Base-by-base conservation (phyloP, 2,113 vertebrate genomes). In the Tychaedon coryphoeus region DNA sequence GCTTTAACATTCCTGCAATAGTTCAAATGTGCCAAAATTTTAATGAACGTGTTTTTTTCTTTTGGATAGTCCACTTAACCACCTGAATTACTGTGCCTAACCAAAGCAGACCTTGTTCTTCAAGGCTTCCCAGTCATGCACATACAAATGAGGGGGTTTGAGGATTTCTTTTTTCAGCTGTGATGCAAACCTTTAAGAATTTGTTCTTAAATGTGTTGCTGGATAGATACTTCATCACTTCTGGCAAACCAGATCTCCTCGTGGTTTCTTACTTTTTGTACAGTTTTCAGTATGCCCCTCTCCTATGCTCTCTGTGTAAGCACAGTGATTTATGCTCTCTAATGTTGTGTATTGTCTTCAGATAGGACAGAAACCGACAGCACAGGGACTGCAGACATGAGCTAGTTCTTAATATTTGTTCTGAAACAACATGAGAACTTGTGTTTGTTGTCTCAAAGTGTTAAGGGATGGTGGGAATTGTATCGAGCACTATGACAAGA, bases 1-100 rank as follows among this genome's bases (percentile, higher is more conserved):
- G 83, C 67, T 77, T 95, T 76, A 71, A 76, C 82, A 60, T 90
- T 92, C 58, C 66, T 93, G 71, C 34, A 90, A 58, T 88, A 87
- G 71, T 65, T 92, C 45, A 61, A 56, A 94, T 38, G 57, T 82
- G 88, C 57, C 70, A 82, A 20, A 80, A 50, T 84, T 85, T 88
- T 86, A 86, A 95, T 47, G 60, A 92, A 61, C 33, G 1, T 19
- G 22, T 40, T 40, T 20, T 4, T 1, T 23, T 53, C 17, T 80
- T 72, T 90, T 67, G 31, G 77, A 26, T 51, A 84, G 64, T 47
- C 19, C 10, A 10, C 29, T 88, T 77, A 84, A 47, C 40, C 19
- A 45, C 72, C 74, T 88, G 72, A 91, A 86, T 91, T 50, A 47
- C 67, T 69, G 62, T 67, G 81, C 56, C 48, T 61, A 82, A 50